These are phyloP conservation scores for Cercopithecus mitis DNA, from an alignment of 2,797 vertebrate genomes.

Conservation along the genomic window DNA sequence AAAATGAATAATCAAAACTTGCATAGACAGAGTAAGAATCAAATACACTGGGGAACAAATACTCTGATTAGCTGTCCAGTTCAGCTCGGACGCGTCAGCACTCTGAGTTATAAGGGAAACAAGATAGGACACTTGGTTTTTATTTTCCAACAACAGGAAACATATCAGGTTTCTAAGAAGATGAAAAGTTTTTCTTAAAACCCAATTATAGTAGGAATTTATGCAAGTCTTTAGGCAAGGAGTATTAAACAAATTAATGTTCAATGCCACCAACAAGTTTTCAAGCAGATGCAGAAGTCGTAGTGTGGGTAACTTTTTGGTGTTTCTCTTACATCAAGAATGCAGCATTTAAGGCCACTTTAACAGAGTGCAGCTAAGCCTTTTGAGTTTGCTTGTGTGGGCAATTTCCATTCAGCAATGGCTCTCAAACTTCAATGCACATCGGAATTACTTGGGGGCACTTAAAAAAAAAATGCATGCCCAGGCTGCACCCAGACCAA, in stretches of 20 bases:
- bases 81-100: not conserved
- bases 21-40: not conserved
- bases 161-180: not conserved
- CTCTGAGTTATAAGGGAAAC: not conserved
- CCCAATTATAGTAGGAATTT: not conserved
- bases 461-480: not conserved
- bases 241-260: not conserved
- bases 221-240: not conserved
- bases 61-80: not conserved
- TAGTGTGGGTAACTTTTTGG: not conserved
- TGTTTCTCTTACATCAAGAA: not conserved
- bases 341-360: not conserved
- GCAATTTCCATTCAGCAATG: not conserved
- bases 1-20: not conserved
- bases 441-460: not conserved
- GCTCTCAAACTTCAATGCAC: not conserved
- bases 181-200: not conserved
- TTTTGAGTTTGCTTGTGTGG: not conserved
- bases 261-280: constrained; percentile 13
- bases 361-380: not conserved
- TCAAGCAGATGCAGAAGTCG: not conserved
- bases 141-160: not conserved
- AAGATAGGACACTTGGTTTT: not conserved
- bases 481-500: not conserved
- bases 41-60: not conserved